These are phyloP conservation scores for Leptocoma aspasia DNA, from an alignment of 2,113 vertebrate species.

Conservation along the genomic window DNA sequence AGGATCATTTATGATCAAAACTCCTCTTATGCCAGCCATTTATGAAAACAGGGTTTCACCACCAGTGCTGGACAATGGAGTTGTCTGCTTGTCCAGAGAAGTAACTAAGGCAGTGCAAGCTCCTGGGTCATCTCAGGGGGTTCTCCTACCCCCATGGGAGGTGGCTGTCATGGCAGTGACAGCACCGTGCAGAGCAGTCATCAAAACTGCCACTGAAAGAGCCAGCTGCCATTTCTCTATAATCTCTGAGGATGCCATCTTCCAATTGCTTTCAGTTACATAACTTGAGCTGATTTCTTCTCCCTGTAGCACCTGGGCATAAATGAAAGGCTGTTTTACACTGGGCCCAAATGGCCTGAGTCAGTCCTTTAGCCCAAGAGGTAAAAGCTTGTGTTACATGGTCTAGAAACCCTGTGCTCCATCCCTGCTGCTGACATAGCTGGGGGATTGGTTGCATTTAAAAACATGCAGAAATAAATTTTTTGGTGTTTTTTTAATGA, in stretches of 20 bases:
- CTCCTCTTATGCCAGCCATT: neutral
- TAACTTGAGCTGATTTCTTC: neutral
- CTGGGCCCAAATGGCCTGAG: neutral
- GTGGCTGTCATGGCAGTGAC: neutral
- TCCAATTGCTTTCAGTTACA: neutral
- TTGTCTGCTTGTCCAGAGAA: neutral
- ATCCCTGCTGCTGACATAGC: neutral
- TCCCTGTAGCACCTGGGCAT: neutral
- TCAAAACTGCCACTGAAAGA: neutral
- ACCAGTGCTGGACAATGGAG: neutral
- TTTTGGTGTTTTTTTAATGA: fast-evolving
- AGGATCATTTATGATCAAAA: neutral
- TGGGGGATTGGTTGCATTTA: neutral
- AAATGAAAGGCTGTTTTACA: neutral
- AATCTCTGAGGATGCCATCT: neutral
- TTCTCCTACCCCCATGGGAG: fast-evolving
- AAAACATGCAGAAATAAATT: neutral
- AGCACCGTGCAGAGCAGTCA: neutral
- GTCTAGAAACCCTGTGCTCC: neutral
- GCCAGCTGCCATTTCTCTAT: neutral
- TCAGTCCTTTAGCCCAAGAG: neutral
- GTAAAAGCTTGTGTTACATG: neutral
- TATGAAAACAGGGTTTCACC: neutral
- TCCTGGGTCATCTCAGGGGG: neutral
- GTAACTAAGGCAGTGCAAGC: neutral